Percentiles rank a stretch among this genome's conserved stretches.
Evolutionary conservation across 2,797 vertebrate species (phyloP).

Genomic region (Helostoma temminkii): DNA sequence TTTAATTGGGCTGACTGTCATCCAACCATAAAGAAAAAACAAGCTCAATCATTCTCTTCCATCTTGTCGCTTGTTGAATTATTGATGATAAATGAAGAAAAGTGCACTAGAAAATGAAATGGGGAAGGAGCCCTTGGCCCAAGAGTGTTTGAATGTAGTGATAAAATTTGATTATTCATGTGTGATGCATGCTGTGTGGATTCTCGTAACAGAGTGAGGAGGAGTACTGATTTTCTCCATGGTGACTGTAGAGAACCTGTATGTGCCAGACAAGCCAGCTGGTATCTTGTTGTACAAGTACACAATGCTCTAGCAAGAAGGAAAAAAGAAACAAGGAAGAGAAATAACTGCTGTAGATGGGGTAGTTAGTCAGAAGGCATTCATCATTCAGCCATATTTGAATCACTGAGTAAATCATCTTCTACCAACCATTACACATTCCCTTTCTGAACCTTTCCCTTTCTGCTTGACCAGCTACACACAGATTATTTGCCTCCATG

Average conservation of each 20-base stretch:
- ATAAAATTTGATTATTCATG: conserved; percentile 72
- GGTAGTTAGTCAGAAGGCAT: conserved; percentile 27
- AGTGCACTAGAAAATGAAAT: conserved; percentile 59
- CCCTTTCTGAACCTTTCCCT: background rate
- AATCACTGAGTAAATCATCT: conserved; percentile 31
- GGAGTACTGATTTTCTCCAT: conserved; percentile 61
- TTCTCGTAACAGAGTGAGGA: conserved; percentile 58
- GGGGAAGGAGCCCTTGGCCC: conserved; percentile 33
- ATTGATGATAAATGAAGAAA: conserved; percentile 73
- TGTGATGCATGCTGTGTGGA: conserved; percentile 68
- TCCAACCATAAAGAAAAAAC: conserved; percentile 78
- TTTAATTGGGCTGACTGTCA: conserved; percentile 83
- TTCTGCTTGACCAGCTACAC: background rate
- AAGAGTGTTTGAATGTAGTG: conserved; percentile 64
- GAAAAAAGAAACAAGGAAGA: background rate
- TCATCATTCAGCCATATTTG: conserved; percentile 36
- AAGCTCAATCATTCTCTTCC: conserved; percentile 71
- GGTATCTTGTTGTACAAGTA: conserved; percentile 66
- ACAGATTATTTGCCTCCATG: background rate
- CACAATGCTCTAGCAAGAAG: conserved; percentile 59
- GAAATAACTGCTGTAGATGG: conserved; percentile 34
- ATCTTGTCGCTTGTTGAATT: conserved; percentile 77
- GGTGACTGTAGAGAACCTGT: conserved; percentile 67
- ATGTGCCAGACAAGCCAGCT: conserved; percentile 76
- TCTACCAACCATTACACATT: background rate